These are phyloP conservation scores for Aquatica leii DNA, from an alignment of 2,888 invertebrate genomes.

Conservation along the genomic window DNA sequence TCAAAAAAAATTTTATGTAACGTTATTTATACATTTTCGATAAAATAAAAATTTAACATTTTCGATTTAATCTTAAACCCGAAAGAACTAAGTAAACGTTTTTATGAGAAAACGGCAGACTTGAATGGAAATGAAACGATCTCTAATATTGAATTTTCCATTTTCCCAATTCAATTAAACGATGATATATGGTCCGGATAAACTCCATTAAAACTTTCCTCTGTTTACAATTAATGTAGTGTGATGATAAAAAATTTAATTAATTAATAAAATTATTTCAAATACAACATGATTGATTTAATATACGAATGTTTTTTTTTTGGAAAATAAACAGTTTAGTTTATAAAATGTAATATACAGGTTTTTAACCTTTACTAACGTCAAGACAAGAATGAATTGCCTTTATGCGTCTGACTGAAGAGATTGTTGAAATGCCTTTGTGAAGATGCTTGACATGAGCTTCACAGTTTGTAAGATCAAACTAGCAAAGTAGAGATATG, in stretches of 20 bases:
- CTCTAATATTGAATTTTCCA: slow-evolving; percentile 25
- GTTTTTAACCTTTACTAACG: background rate
- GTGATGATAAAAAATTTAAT: slow-evolving; percentile 17
- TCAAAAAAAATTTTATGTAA: background rate
- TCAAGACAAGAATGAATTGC: slow-evolving; percentile 21
- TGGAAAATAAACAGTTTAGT: no score
- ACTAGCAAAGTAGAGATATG: background rate
- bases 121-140: slow-evolving; percentile 28
- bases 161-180: slow-evolving; percentile 33
- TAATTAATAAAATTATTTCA: slow-evolving; percentile 30
- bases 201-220: slow-evolving; percentile 33
- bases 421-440: slow-evolving; percentile 23
- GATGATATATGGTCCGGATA: slow-evolving; percentile 31
- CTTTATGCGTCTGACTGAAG: slow-evolving; percentile 27
- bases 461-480: background rate
- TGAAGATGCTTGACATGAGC: slow-evolving; percentile 28
- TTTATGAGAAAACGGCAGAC: background rate
- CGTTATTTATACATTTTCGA: background rate
- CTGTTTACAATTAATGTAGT: slow-evolving; percentile 25
- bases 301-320: no score
- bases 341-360: no score
- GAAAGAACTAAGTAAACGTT: no score
- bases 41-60: no score
- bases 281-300: no score
- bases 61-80: no score